Evolutionary conservation across 2,888 invertebrate genomes (phyloP).

Genomic region (Julus scanicus): DNA sequence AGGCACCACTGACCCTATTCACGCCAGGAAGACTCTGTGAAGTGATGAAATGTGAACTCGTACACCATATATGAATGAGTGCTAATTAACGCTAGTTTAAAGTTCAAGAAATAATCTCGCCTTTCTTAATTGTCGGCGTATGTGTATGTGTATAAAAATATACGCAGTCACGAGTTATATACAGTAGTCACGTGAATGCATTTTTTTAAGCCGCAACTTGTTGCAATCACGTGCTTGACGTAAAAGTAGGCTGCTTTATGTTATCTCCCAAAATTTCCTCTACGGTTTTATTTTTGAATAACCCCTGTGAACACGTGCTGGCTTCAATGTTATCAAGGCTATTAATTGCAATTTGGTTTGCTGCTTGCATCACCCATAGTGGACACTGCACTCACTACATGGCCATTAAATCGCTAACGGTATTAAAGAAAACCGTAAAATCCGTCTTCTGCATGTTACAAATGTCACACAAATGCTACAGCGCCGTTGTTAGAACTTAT

Average conservation of each 20-base stretch:
- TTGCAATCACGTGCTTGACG: slow-evolving; percentile 2
- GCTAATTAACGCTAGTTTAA: neutral
- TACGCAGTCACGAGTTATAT: neutral
- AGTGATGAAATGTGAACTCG: neutral
- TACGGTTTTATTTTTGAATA: neutral
- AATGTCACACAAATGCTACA: neutral
- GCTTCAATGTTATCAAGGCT: neutral
- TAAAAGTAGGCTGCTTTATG: neutral
- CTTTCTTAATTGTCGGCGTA: neutral
- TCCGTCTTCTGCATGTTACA: too few relatives aligned
- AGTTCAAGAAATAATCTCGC: slow-evolving; percentile 4
- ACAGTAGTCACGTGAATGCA: neutral
- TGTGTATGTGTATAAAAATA: neutral
- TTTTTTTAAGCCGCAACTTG: neutral
- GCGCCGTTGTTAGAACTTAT: neutral
- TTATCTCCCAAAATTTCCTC: neutral
- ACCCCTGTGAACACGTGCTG: neutral
- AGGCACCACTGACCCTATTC: slow-evolving; percentile 40
- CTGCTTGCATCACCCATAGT: neutral
- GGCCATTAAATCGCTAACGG: neutral
- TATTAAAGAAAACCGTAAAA: neutral
- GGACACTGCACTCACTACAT: neutral
- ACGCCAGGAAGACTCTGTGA: slow-evolving; percentile 12
- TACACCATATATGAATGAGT: slow-evolving; percentile 7
- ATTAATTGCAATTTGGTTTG: slow-evolving; percentile 7